Percentiles rank a stretch among this genome's conserved stretches.
These are phyloP conservation scores for Pseudanteris insignis DNA, from an alignment of 2,888 invertebrate species.

Conservation along the genomic window DNA sequence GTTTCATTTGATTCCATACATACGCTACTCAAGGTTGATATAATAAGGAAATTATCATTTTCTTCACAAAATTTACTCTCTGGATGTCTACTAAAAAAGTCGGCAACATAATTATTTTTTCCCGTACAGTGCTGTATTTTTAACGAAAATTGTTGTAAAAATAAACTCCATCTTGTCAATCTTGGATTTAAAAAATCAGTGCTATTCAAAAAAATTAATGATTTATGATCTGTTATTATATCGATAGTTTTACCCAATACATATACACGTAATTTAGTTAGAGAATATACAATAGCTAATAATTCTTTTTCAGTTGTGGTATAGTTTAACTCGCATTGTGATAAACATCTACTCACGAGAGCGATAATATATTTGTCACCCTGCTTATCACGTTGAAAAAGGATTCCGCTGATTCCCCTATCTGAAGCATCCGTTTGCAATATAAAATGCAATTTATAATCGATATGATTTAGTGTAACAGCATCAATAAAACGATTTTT, in stretches of 20 bases:
- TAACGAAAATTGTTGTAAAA: constrained; percentile 29
- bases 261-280: constrained; percentile 13
- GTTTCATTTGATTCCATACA: neutral
- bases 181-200: neutral
- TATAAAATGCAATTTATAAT: constrained; percentile 10
- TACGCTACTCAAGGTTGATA: neutral
- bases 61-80: constrained; percentile 19
- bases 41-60: neutral
- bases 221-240: constrained; percentile 19
- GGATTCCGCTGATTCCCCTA: constrained; percentile 6
- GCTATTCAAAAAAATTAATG: constrained; percentile 1
- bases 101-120: constrained; percentile 25
- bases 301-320: constrained; percentile 8
- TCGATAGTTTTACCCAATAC: constrained; percentile 3
- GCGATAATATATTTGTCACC: constrained; percentile 9
- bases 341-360: constrained; percentile 3
- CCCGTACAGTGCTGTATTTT: constrained; percentile 22
- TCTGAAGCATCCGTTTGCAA: constrained; percentile 20
- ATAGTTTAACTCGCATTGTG: constrained; percentile 9
- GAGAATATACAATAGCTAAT: constrained; percentile 11
- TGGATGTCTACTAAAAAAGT: constrained; percentile 30
- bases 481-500: constrained; percentile 17
- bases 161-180: constrained; percentile 1
- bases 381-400: constrained; percentile 2
- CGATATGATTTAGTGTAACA: constrained; percentile 4